Conservation (phyloP, 2,888 invertebrate genomes). For the Drosophila paucipuncta region DNA sequence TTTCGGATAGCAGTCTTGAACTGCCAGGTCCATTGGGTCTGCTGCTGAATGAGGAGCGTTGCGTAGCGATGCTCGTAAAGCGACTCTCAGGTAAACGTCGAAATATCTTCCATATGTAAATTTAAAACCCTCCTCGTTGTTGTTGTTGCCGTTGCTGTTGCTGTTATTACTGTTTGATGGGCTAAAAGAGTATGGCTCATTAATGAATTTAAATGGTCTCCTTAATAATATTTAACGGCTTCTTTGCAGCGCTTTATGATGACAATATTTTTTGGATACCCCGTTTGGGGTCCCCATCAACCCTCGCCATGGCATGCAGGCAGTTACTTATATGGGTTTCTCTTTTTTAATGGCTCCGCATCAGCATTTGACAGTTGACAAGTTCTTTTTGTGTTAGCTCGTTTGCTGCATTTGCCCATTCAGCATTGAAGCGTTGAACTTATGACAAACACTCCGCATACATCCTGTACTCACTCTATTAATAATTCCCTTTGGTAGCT, state of each 20-base stretch:
- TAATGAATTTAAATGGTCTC: constrained; percentile 85
- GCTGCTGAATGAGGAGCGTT: constrained; percentile 14
- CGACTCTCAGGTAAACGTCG: constrained; percentile 59
- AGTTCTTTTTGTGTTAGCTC: constrained; percentile 69
- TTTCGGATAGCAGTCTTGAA: constrained; percentile 7
- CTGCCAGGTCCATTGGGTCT: constrained; percentile 3
- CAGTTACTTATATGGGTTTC: constrained; percentile 67
- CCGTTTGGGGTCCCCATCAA: background rate
- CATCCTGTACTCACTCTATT: constrained; percentile 56
- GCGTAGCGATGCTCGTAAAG: constrained; percentile 50
- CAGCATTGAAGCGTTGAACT: constrained; percentile 60
- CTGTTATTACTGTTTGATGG: constrained; percentile 40
- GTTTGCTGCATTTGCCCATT: constrained; percentile 2
- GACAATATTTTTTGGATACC: constrained; percentile 82
- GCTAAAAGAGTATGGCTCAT: constrained; percentile 80
- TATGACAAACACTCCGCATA: constrained; percentile 56
- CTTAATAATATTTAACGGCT: constrained; percentile 85
- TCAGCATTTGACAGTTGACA: constrained; percentile 81
- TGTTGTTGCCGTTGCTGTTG: constrained; percentile 25
- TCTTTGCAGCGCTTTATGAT: constrained; percentile 84
- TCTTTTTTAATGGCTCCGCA: constrained; percentile 79
- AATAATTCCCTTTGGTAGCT: constrained; percentile 80
- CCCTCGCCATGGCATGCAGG: background rate
- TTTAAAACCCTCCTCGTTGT: constrained; percentile 41
- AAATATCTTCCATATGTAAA: constrained; percentile 73